Evolutionary conservation across 2,888 invertebrate genomes (phyloP).

Genomic region (Monoplex corrugatus): DNA sequence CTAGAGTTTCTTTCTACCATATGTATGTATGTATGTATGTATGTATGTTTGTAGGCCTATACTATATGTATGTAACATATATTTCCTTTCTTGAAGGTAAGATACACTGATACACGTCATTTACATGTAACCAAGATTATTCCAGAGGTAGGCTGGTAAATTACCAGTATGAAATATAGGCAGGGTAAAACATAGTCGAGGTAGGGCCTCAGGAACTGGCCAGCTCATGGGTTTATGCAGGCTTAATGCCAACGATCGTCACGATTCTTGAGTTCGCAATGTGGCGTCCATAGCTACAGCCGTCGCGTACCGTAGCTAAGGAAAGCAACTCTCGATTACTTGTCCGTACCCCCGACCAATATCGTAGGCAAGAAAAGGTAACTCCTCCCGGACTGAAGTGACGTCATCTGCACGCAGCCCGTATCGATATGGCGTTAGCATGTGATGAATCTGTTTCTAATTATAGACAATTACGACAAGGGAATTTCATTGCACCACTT

Average conservation of each 20-base stretch:
- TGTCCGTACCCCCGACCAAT: not conserved
- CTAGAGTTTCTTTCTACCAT: not conserved
- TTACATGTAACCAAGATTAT: not conserved
- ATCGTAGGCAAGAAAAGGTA: not conserved
- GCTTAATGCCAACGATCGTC: no score
- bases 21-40: not conserved
- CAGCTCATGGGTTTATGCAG: not conserved
- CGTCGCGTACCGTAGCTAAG: no score
- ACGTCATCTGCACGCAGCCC: no score
- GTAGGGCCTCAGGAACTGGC: not conserved
- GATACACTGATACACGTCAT: no score
- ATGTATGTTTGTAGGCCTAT: not conserved
- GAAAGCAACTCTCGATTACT: not conserved
- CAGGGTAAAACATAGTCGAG: not conserved
- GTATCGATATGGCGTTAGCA: no score
- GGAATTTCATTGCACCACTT: constrained; percentile 10
- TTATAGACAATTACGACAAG: not conserved
- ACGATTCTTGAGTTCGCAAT: no score
- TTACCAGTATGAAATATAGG: not conserved
- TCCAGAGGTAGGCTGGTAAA: not conserved
- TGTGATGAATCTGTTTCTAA: not conserved
- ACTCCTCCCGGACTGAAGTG: no score
- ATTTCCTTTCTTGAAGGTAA: no score
- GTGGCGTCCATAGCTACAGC: no score
- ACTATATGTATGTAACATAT: no score